Conservation (phyloP, 2,888 invertebrate species). For the Parthenolecanium corni region DNA sequence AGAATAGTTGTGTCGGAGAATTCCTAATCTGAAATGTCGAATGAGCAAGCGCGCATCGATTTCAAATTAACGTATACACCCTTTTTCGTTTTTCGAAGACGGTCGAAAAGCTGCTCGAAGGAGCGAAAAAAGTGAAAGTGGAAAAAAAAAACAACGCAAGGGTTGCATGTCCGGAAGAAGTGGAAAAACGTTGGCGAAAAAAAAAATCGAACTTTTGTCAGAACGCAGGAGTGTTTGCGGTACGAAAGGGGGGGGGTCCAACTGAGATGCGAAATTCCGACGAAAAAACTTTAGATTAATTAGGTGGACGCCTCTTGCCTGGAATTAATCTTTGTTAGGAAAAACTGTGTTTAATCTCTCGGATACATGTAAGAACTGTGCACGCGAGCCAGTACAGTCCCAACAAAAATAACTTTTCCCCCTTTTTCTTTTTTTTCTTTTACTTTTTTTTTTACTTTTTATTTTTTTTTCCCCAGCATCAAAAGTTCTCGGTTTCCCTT, state of each 20-base stretch:
- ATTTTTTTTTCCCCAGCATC: neutral
- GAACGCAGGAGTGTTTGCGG: neutral
- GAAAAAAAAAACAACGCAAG: neutral
- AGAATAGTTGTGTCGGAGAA: no score
- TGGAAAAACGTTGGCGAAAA: neutral
- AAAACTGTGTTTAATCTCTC: conserved; percentile 32
- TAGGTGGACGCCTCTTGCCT: conserved; percentile 26
- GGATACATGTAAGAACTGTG: conserved; percentile 31
- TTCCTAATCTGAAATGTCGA: neutral
- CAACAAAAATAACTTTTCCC: conserved; percentile 11
- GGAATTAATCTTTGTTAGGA: conserved; percentile 32
- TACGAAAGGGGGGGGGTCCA: no score
- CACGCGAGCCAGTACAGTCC: conserved; percentile 21
- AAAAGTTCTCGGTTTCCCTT: neutral
- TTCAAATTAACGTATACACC: neutral
- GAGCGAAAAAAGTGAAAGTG: no score
- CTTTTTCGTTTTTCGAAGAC: neutral
- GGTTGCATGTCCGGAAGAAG: no score
- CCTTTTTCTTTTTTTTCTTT: conserved; percentile 17
- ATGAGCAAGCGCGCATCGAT: neutral
- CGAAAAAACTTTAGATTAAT: conserved; percentile 27
- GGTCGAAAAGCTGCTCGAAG: neutral
- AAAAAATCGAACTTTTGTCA: conserved; percentile 4
- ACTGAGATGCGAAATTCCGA: conserved; percentile 6
- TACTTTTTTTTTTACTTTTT: conserved; percentile 7